Percentiles rank a stretch among this genome's conserved stretches.
These are phyloP conservation scores for Neogobius melanostomus DNA, from an alignment of 2,113 vertebrate genomes.

Conservation along the genomic window DNA sequence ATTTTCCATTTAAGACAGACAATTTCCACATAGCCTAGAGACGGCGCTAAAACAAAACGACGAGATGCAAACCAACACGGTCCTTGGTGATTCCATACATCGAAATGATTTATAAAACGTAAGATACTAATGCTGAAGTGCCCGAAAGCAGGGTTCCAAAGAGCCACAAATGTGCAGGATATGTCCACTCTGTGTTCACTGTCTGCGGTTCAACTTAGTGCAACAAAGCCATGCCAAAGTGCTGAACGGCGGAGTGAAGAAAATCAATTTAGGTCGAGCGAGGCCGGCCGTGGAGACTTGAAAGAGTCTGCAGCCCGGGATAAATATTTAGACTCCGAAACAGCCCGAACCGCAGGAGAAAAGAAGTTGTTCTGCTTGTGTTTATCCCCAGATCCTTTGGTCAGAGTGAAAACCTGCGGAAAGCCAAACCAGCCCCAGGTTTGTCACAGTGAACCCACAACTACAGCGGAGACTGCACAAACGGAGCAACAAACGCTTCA, in stretches of 20 bases:
- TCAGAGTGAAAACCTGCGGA: conserved; percentile 3
- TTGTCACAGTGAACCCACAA: background rate
- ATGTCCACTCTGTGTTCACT: background rate
- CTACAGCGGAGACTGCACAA: background rate
- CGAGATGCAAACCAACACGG: too few relatives aligned
- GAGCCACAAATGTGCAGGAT: background rate
- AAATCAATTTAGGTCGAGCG: background rate
- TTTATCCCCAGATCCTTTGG: conserved; percentile 3
- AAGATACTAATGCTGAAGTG: too few relatives aligned
- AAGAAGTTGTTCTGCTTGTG: conserved; percentile 1
- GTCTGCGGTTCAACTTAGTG: background rate
- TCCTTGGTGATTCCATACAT: too few relatives aligned
- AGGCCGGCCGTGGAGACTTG: background rate
- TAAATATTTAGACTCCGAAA: conserved; percentile 1
- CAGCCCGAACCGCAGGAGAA: conserved; percentile 3
- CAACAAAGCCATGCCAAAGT: background rate
- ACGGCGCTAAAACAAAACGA: too few relatives aligned
- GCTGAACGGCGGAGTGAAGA: background rate
- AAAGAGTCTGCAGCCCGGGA: background rate
- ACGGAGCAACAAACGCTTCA: background rate
- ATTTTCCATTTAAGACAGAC: too few relatives aligned
- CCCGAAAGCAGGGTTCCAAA: too few relatives aligned
- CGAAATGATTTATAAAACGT: too few relatives aligned
- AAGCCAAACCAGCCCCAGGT: background rate
- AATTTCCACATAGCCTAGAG: too few relatives aligned